Conservation (phyloP, 2,888 invertebrate genomes). For the Ennomos erosarius region DNA sequence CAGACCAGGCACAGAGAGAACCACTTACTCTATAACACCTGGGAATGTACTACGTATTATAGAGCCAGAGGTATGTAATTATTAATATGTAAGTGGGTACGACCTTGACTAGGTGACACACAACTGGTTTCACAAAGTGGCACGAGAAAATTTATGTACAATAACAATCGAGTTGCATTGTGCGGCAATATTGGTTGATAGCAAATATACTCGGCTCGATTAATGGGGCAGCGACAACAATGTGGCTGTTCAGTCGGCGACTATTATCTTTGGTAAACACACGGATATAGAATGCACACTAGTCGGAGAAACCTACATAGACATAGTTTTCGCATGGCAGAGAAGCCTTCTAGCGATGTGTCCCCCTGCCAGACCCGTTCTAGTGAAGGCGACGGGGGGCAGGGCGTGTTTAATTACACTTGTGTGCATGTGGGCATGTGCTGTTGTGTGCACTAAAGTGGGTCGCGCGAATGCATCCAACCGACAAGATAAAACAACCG, state of each 20-base stretch:
- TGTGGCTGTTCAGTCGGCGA: constrained; percentile 16
- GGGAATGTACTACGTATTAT: constrained; percentile 33
- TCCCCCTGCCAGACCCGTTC: constrained; percentile 43
- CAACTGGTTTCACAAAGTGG: constrained; percentile 41
- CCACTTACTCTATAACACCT: constrained; percentile 34
- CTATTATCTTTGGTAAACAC: constrained; percentile 25
- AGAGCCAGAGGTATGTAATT: constrained; percentile 20
- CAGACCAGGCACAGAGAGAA: constrained; percentile 25
- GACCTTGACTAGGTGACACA: constrained; percentile 54
- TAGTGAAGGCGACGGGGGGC: constrained; percentile 42
- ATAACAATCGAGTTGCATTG: constrained; percentile 18
- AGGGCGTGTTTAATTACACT: constrained; percentile 58
- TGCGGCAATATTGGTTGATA: constrained; percentile 25
- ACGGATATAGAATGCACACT: constrained; percentile 26
- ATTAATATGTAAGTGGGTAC: constrained; percentile 32
- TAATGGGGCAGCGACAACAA: constrained; percentile 25
- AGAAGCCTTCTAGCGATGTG: constrained; percentile 34
- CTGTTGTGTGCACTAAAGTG: constrained; percentile 55
- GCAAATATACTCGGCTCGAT: constrained; percentile 27
- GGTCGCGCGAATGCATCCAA: constrained; percentile 63
- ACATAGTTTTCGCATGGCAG: constrained; percentile 24
- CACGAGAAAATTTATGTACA: constrained; percentile 28
- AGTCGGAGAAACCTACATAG: constrained; percentile 10
- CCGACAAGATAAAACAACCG: constrained; percentile 57
- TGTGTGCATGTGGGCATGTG: constrained; percentile 57